These are phyloP conservation scores for Amphiprion ocellaris DNA, from an alignment of 2,113 vertebrate genomes.

Conservation along the genomic window DNA sequence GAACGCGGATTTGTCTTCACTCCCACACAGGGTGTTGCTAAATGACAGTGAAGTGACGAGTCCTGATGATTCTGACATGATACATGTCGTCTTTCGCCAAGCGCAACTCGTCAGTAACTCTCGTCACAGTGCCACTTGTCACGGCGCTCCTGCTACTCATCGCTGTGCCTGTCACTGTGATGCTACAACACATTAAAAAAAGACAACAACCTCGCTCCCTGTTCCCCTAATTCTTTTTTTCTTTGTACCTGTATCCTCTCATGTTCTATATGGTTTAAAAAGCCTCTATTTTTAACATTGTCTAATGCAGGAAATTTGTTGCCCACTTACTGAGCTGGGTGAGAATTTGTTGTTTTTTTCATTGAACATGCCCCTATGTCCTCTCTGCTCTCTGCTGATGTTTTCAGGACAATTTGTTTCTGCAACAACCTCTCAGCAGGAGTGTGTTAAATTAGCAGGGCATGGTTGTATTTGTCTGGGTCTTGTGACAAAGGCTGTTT, in stretches of 20 bases:
- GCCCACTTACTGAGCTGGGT: conserved; percentile 1
- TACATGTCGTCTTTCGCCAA: conserved; percentile 51
- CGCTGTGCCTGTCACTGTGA: conserved; percentile 57
- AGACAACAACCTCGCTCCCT: conserved; percentile 7
- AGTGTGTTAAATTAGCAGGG: conserved; percentile 56
- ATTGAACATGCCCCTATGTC: conserved; percentile 37
- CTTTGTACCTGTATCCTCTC: background rate
- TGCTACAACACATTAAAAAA: conserved; percentile 23
- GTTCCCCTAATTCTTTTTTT: background rate
- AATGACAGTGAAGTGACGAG: conserved; percentile 76
- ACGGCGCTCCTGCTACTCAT: conserved; percentile 43
- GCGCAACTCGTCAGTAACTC: conserved; percentile 62
- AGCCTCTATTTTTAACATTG: conserved; percentile 23
- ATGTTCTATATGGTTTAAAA: conserved; percentile 18
- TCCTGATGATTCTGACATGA: conserved; percentile 67
- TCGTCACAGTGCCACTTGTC: conserved; percentile 50
- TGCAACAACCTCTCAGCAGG: conserved; percentile 60
- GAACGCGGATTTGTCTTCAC: conserved; percentile 66
- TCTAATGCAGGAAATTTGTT: conserved; percentile 28
- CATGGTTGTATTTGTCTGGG: conserved; percentile 24
- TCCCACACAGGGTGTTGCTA: conserved; percentile 68
- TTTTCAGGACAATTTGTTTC: conserved; percentile 69
- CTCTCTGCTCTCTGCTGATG: conserved; percentile 41
- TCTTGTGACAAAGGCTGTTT: conserved; percentile 26
- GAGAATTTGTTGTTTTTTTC: conserved; percentile 44